These are phyloP conservation scores for Apodemia hepburni DNA, from an alignment of 2,888 invertebrate species.

Conservation along the genomic window DNA sequence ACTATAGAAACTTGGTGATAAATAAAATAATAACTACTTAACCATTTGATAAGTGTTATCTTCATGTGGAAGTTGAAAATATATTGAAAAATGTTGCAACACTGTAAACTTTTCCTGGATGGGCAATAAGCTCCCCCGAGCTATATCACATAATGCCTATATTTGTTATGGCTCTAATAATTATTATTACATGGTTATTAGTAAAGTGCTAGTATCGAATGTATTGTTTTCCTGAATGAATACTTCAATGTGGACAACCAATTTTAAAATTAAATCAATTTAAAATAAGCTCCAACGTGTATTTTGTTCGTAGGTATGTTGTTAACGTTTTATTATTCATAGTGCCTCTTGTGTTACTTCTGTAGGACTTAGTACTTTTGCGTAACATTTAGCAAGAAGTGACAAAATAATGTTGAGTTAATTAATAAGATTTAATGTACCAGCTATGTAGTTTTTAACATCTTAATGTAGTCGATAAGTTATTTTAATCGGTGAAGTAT, in stretches of 20 bases:
- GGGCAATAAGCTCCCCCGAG: neutral
- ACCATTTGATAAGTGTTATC: no score
- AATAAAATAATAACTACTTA: no score
- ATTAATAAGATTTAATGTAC: no score
- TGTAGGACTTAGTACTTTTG: no score
- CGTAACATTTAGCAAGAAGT: no score
- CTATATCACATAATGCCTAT: neutral
- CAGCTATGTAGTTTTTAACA: no score
- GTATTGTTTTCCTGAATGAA: neutral
- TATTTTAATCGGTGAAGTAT: neutral
- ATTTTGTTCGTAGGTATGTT: constrained; percentile 7
- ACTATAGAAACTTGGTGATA: no score
- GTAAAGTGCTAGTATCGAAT: no score
- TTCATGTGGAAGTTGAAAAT: no score
- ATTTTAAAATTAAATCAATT: neutral
- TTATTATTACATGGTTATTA: neutral
- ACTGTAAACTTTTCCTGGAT: no score
- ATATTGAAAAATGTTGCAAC: neutral
- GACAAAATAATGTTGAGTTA: no score
- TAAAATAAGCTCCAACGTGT: neutral
- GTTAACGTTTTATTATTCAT: neutral
- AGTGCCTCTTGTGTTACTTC: neutral
- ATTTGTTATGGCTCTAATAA: neutral
- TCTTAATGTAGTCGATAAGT: neutral
- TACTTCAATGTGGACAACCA: neutral